Conservation (phyloP, 2,888 invertebrate species). For the Timema cristinae region DNA sequence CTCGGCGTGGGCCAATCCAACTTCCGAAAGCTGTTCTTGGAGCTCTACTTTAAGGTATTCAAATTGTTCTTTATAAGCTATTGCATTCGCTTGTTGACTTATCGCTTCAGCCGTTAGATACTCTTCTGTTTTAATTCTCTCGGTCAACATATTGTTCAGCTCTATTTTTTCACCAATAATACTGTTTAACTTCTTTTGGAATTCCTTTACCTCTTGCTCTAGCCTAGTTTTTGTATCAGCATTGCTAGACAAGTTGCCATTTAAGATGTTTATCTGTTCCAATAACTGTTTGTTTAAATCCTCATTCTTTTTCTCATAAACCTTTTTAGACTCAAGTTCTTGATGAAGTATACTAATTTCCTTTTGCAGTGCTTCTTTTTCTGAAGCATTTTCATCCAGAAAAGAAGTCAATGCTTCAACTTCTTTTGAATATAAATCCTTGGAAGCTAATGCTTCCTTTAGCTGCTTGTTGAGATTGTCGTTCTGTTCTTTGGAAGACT, state of each 20-base stretch:
- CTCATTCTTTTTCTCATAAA: no score
- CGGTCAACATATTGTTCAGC: not conserved
- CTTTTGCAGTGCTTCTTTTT: not conserved
- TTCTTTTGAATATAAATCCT: no score
- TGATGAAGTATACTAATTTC: not conserved
- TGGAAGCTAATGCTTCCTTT: no score
- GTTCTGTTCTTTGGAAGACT: no score
- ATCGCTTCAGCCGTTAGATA: not conserved
- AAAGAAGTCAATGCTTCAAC: not conserved
- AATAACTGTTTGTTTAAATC: no score
- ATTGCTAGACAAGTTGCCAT: no score
- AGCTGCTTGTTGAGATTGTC: no score
- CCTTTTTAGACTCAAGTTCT: no score
- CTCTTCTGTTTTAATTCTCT: conserved; percentile 15
- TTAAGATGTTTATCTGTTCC: no score
- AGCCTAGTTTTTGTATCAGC: not conserved
- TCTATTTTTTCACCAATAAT: not conserved
- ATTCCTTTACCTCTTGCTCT: not conserved
- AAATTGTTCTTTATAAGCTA: not conserved
- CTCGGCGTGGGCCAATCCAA: not conserved
- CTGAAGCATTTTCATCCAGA: not conserved
- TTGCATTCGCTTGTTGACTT: not conserved
- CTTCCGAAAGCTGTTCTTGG: conserved; percentile 15
- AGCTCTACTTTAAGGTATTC: not conserved
- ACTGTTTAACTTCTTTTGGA: conserved; percentile 2